A percentile compares a stretch with the other conserved stretches of the same genome.
Conservation (phyloP, 1,140 invertebrate genomes). For the Ceratina calcarata region DNA sequence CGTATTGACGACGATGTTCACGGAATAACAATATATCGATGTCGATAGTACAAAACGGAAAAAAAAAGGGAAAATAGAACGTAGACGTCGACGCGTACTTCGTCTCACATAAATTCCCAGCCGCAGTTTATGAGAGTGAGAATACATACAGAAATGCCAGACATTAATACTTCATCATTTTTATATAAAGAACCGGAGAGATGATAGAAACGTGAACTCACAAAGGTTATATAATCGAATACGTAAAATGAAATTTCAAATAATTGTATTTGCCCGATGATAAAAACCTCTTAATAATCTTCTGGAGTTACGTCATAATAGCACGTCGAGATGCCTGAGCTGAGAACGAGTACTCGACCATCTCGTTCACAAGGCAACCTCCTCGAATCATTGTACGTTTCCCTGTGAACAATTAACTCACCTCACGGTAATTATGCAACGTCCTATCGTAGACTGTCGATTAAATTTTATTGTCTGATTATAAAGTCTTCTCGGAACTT, state of each 20-base stretch:
- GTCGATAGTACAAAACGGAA: not conserved
- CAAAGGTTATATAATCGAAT: no score
- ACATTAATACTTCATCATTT: constrained; percentile 11
- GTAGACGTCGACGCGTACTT: not conserved
- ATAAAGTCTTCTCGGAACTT: not conserved
- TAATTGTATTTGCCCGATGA: not conserved
- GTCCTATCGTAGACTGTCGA: constrained; percentile 1
- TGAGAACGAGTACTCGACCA: not conserved
- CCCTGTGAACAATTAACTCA: not conserved
- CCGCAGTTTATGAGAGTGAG: constrained; percentile 1
- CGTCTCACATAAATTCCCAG: not conserved
- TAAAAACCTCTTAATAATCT: constrained; percentile 3
- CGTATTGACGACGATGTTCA: not conserved
- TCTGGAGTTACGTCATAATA: not conserved
- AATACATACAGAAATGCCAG: not conserved
- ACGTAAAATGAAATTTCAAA: not conserved
- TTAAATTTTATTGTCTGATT: not conserved
- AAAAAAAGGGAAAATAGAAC: not conserved
- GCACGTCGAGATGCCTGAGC: no score
- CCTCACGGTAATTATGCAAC: constrained; percentile 10
- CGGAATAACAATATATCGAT: constrained; percentile 17
- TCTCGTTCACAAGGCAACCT: not conserved
- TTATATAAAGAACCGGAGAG: not conserved
- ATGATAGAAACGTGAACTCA: not conserved
- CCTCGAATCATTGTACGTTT: not conserved